phyloP scores from a whole-genome alignment of 2,797 vertebrate genomes.

The Chloroceryle inda region DNA sequence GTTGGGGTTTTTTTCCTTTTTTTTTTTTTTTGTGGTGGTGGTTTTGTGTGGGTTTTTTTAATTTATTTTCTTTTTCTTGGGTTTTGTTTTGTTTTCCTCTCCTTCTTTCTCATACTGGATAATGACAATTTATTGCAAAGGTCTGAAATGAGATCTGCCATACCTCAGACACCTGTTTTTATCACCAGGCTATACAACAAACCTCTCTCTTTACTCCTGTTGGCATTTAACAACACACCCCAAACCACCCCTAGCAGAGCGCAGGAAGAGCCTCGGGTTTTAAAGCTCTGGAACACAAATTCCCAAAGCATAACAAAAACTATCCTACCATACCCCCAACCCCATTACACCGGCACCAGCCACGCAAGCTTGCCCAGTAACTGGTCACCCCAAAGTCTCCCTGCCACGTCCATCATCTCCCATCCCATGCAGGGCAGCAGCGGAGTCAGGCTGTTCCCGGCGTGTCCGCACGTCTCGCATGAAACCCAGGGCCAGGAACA shows the following conservation, averaged over 20 bases:
- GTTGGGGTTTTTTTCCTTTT: no score
- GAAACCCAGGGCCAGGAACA: conserved; percentile 5
- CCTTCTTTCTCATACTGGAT: not conserved
- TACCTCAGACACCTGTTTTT: not conserved
- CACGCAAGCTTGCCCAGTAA: accelerated
- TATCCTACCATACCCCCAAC: accelerated
- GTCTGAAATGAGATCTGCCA: not conserved
- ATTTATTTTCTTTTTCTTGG: no score
- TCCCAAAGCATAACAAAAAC: not conserved
- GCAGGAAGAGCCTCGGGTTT: accelerated
- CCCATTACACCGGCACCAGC: not conserved
- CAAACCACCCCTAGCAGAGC: not conserved
- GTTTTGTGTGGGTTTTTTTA: no score
- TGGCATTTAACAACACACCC: not conserved
- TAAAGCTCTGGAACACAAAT: not conserved
- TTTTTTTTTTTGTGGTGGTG: no score
- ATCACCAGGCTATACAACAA: not conserved
- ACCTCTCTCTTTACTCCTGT: not conserved
- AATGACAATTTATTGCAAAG: not conserved
- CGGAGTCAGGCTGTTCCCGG: conserved; percentile 9
- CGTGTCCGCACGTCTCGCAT: conserved; percentile 55
- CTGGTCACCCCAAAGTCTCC: not conserved
- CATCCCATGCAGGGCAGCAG: not conserved
- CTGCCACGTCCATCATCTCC: not conserved
- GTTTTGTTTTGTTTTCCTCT: no score